Base-by-base conservation (phyloP, 2,888 invertebrate genomes). In the Lathronympha strigana region DNA sequence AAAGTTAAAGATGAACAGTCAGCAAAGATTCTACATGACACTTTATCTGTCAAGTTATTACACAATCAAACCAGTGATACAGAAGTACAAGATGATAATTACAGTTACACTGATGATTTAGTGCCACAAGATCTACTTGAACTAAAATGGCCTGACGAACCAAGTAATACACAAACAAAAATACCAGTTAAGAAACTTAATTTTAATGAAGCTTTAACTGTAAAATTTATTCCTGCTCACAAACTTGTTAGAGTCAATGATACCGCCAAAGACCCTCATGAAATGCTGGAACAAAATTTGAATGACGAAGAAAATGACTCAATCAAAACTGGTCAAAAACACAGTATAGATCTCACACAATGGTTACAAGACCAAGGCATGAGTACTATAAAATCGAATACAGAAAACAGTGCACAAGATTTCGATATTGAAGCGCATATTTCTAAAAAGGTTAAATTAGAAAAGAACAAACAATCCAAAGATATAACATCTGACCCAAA, bases 101-200 rank as follows among this genome's bases (percentile, higher is more conserved):
- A 38, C 4, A 33, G 40, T 36, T 36, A 64, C 8, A 5, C 45
- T 13, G 51, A 25, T n/a, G 64, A 58, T 6, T 17, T 64, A 38
- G 28, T 64, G n/a, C 58, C 64, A 4, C 64, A 64, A 60, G 64
- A 64, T 45, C 45, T 60, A 21, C 51, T 64, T 21, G 64, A 64
- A 45, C 45, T 60, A 4, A 64, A 64, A 53, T 64, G 64, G 64
- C 58, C 58, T n/a, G 64, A 64, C 4, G 58, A 64, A 36, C 31
- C n/a, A 8, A 45, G 11, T 11, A 25, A 25, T 3, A 31, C 43
- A 43, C 58, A 33, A 45, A 64, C 51, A 31, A 64, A 53, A 45
- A 60, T 64, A n/a, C 64, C 64, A 9, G 64, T 64, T 2, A 64
- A 60, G 36, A 64, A 64, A 47, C 64, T 64, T n/a, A 64, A 60